These are phyloP conservation scores for Seira ritae DNA, from an alignment of 2,888 invertebrate species.

Conservation along the genomic window DNA sequence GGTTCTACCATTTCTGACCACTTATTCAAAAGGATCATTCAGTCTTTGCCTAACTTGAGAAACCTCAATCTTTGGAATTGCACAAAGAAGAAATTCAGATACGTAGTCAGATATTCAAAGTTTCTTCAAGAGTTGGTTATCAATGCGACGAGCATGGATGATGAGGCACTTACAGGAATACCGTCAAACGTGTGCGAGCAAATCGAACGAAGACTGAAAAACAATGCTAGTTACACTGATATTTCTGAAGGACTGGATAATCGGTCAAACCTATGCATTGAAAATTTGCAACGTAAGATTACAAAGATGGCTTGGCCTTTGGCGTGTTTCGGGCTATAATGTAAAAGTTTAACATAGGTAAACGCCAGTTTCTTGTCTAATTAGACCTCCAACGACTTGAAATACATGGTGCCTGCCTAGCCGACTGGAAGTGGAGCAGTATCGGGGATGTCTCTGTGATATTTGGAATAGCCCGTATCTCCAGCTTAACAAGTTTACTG, in stretches of 20 bases:
- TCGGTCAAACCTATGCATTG: constrained; percentile 46
- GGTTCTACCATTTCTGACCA: constrained; percentile 64
- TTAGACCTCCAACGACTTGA: constrained; percentile 64
- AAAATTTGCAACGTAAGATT: constrained; percentile 60
- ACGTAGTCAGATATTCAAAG: constrained; percentile 53
- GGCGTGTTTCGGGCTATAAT: not conserved
- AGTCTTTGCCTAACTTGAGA: constrained; percentile 52
- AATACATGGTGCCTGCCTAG: constrained; percentile 65
- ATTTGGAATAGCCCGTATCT: constrained; percentile 60
- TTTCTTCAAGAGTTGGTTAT: constrained; percentile 60
- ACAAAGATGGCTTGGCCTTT: not conserved
- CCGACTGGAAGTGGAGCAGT: constrained; percentile 66
- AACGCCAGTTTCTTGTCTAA: not conserved
- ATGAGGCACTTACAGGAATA: constrained; percentile 64
- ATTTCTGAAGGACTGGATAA: constrained; percentile 33
- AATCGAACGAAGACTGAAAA: constrained; percentile 64
- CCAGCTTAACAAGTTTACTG: constrained; percentile 64
- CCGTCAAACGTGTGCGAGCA: constrained; percentile 60
- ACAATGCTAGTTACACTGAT: constrained; percentile 47
- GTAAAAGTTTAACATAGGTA: no score
- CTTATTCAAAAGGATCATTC: constrained; percentile 54
- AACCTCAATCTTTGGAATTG: constrained; percentile 64
- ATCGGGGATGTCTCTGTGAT: constrained; percentile 63
- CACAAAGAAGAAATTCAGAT: constrained; percentile 61
- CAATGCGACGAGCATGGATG: constrained; percentile 61